Evolutionary conservation across 2,113 vertebrate genomes (phyloP).

Genomic region (Trichechus manatus): DNA sequence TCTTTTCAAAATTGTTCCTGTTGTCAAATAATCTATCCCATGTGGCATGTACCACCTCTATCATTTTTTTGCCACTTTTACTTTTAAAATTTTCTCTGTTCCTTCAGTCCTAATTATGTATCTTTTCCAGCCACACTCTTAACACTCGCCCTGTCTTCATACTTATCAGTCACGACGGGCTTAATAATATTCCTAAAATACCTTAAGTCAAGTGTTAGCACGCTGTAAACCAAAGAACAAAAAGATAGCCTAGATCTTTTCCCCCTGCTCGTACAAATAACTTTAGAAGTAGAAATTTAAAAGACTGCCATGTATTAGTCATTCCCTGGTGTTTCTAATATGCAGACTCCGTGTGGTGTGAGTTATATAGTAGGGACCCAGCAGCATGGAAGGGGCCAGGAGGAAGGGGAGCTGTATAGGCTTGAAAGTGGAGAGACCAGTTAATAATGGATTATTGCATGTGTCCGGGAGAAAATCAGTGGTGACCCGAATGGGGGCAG

Average conservation of each 20-base stretch:
- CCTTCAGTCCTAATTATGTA: background rate
- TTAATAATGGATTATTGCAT: background rate
- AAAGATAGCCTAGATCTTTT: background rate
- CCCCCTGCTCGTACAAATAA: background rate
- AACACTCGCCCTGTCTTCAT: background rate
- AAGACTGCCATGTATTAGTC: background rate
- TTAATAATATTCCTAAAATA: conserved; percentile 10
- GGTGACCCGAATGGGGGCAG: background rate
- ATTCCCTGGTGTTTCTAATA: background rate
- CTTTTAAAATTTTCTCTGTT: conserved; percentile 11
- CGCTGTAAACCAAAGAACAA: background rate
- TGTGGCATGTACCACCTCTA: background rate
- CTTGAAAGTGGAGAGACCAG: background rate
- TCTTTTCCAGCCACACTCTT: conserved; percentile 9
- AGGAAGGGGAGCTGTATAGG: background rate
- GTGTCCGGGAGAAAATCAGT: background rate
- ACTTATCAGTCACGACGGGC: background rate
- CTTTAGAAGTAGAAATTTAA: conserved; percentile 43
- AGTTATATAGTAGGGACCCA: background rate
- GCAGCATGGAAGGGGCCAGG: background rate
- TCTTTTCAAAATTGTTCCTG: background rate
- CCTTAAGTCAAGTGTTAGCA: background rate
- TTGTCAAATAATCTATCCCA: background rate
- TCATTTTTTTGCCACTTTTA: background rate
- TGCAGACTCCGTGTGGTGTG: background rate